Conservation (phyloP, 2,113 vertebrate species). For the Oreochromis spilurus region DNA sequence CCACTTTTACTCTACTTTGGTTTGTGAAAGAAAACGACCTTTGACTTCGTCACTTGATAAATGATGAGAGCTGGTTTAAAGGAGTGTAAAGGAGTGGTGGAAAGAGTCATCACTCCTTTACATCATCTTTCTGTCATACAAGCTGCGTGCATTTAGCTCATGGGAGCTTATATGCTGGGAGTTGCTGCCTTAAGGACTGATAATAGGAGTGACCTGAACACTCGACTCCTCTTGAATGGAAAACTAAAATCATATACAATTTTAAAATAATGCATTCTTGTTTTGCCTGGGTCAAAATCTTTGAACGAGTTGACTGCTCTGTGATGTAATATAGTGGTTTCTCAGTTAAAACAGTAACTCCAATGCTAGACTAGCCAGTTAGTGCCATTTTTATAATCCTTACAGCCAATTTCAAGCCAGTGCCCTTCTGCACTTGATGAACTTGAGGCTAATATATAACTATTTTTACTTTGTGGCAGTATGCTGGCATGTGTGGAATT, state of each 20-base stretch:
- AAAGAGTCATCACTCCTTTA: not conserved
- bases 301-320: not conserved
- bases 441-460: not conserved
- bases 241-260: not conserved
- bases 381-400: not conserved
- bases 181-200: not conserved
- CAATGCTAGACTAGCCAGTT: fast-evolving
- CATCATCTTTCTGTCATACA: not conserved
- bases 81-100: not conserved
- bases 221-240: not conserved
- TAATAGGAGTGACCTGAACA: not conserved
- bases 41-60: not conserved
- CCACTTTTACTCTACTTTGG: not conserved
- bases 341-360: not conserved
- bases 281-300: not conserved
- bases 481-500: no score
- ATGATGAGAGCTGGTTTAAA: not conserved
- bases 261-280: not conserved
- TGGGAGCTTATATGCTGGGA: not conserved
- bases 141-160: not conserved
- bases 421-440: not conserved
- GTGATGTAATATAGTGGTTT: not conserved
- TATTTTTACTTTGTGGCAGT: not conserved
- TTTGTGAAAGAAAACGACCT: not conserved
- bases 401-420: not conserved